Evolutionary conservation across 2,797 vertebrate species (phyloP).

Genomic region (Pelobates cultripes): DNA sequence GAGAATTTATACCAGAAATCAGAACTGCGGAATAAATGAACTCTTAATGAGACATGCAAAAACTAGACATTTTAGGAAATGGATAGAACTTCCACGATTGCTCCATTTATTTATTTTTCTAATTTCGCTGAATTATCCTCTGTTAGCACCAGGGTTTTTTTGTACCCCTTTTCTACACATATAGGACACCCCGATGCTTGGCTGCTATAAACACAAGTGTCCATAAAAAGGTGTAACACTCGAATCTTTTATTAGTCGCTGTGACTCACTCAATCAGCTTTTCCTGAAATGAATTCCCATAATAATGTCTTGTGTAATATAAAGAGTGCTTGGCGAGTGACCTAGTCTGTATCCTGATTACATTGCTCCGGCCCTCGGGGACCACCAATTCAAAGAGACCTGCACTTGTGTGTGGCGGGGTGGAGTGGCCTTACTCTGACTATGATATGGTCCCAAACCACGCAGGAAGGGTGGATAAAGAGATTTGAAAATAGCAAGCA

Average conservation of each 20-base stretch:
- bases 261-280: constrained; percentile 34
- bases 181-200: background rate
- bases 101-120: background rate
- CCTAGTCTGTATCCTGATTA: constrained; percentile 37
- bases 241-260: constrained; percentile 2
- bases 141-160: too few species aligned
- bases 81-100: too few species aligned
- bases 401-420: constrained; percentile 10
- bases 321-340: constrained; percentile 26
- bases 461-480: constrained; percentile 43
- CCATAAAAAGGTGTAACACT: background rate
- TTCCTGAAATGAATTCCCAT: constrained; percentile 44
- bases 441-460: constrained; percentile 26
- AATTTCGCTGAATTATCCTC: background rate
- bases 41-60: too few species aligned
- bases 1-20: background rate
- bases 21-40: background rate
- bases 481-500: constrained; percentile 38
- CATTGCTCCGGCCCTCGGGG: constrained; percentile 28
- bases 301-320: background rate
- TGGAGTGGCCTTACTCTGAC: constrained; percentile 26
- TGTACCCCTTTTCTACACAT: background rate
- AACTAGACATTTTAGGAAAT: too few species aligned
- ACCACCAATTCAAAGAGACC: constrained; percentile 23
- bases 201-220: background rate